A percentile compares a stretch with the other conserved stretches of the same genome.
These are phyloP conservation scores for Macrotus californicus DNA, from an alignment of 2,113 vertebrate species.

Conservation along the genomic window DNA sequence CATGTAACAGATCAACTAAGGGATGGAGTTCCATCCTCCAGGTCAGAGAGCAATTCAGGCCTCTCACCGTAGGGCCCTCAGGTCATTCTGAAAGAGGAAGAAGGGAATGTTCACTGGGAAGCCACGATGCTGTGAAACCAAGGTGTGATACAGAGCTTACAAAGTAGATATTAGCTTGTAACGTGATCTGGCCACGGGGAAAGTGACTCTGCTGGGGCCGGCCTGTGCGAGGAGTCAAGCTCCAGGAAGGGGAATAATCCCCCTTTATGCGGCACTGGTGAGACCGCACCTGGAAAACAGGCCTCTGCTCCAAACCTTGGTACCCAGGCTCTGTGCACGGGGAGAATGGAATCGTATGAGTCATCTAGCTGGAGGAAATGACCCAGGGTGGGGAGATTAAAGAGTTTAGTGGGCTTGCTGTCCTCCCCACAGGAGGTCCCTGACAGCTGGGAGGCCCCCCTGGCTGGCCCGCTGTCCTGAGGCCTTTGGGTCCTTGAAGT, in stretches of 20 bases:
- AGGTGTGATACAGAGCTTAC: slow-evolving; percentile 50
- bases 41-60: neutral
- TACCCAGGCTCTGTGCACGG: slow-evolving; percentile 54
- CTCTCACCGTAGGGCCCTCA: neutral
- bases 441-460: neutral
- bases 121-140: neutral
- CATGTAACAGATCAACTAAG: slow-evolving; percentile 25
- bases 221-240: slow-evolving; percentile 7
- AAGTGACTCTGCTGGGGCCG: neutral
- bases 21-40: neutral
- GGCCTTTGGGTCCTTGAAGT: neutral
- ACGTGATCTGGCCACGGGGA: slow-evolving; percentile 44
- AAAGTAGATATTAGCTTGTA: slow-evolving; percentile 54
- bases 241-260: slow-evolving; percentile 63
- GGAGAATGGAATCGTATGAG: slow-evolving; percentile 34
- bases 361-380: slow-evolving; percentile 59
- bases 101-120: neutral
- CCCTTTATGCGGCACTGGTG: slow-evolving; percentile 59
- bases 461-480: neutral
- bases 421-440: neutral
- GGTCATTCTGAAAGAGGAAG: slow-evolving; percentile 23
- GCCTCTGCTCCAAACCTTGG: neutral
- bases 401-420: slow-evolving; percentile 30
- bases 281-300: slow-evolving; percentile 57
- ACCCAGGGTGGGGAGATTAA: slow-evolving; percentile 42